Percentiles rank a stretch among this genome's conserved stretches.
Conservation (phyloP, 92 coral and sea anemone species). For the Siderastrea siderea region DNA sequence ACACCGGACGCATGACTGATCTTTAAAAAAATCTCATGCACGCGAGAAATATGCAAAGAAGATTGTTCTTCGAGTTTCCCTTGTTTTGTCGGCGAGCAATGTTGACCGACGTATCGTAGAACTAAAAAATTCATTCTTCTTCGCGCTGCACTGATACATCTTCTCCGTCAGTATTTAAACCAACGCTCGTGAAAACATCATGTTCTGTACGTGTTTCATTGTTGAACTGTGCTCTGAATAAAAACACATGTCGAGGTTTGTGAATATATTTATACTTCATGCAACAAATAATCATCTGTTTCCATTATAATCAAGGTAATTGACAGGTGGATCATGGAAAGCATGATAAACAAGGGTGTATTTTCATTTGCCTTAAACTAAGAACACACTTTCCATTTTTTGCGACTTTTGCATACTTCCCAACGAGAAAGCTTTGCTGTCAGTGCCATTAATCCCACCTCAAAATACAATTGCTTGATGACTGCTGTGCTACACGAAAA, state of each 20-base stretch:
- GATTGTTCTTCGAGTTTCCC: background rate
- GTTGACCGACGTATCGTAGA: background rate
- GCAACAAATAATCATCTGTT: constrained; percentile 3
- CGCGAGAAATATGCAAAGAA: constrained; percentile 1
- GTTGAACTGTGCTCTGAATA: background rate
- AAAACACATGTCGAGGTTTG: background rate
- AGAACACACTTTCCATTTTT: background rate
- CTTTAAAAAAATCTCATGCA: background rate
- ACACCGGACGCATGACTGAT: background rate
- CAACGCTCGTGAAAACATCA: background rate
- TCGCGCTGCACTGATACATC: background rate
- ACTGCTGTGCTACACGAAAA: background rate
- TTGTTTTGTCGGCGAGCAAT: background rate
- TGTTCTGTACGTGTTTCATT: background rate
- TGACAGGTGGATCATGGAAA: background rate
- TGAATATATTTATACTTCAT: background rate
- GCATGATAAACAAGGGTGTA: background rate
- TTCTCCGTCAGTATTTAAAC: background rate
- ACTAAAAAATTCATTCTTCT: background rate
- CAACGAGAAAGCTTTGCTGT: background rate
- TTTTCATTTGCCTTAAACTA: background rate
- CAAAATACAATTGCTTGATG: background rate
- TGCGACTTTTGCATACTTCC: background rate
- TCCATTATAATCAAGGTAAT: background rate
- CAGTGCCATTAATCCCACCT: constrained; percentile 9